Conservation (phyloP, 2,113 vertebrate species). For the Notechis scutatus region DNA sequence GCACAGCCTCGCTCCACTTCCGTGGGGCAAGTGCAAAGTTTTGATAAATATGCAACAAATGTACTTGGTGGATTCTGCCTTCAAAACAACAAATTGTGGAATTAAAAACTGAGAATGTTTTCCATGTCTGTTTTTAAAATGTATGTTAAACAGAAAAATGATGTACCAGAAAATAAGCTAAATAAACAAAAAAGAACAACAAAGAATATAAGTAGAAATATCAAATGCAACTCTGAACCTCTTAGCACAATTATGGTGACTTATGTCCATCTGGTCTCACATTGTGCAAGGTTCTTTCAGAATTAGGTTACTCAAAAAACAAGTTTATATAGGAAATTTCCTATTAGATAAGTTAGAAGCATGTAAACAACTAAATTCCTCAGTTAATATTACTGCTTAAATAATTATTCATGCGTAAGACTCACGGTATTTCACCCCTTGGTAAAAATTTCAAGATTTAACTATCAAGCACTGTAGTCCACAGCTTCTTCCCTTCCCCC, state of each 20-base stretch:
- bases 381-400: conserved; percentile 68
- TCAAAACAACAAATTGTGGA: conserved; percentile 43
- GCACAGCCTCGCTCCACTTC: background rate
- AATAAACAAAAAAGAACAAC: conserved; percentile 39
- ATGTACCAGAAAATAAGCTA: conserved; percentile 51
- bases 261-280: conserved; percentile 54
- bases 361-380: conserved; percentile 71
- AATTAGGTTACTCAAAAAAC: conserved; percentile 58
- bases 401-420: conserved; percentile 70
- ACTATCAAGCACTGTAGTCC: conserved; percentile 55
- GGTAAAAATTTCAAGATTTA: conserved; percentile 67
- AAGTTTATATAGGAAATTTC: conserved; percentile 57
- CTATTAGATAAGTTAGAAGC: conserved; percentile 62
- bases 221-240: conserved; percentile 42
- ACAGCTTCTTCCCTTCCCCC: conserved; percentile 52
- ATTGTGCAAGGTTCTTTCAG: conserved; percentile 63
- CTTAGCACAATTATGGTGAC: conserved; percentile 49
- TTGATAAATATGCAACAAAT: background rate
- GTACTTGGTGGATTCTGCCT: background rate
- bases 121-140: conserved; percentile 50
- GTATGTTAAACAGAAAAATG: conserved; percentile 48
- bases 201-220: conserved; percentile 25
- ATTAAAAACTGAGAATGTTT: conserved; percentile 51
- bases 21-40: background rate
- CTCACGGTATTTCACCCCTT: conserved; percentile 67